Evolutionary conservation across 2,113 vertebrate genomes (phyloP), one percentile per base, ranked within the genome.

Genomic region (Elgaria multicarinata): DNA sequence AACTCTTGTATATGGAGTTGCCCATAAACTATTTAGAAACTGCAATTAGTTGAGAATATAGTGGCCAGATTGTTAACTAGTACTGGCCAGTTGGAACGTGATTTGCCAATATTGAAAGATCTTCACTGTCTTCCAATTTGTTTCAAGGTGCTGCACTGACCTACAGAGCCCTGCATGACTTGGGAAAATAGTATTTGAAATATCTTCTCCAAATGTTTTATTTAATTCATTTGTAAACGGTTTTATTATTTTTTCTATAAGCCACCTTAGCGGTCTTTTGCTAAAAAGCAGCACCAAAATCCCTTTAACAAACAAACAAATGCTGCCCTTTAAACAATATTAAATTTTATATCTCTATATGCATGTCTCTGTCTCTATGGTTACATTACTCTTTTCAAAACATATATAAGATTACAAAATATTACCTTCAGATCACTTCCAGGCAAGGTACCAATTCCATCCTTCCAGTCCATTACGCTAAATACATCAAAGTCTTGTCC

Each of bases 401-500:
- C 95, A 93, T 81, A 92, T 76, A 75, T 90, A 91, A 53, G 16
- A 87, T 78, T 46, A 66, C 44, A 1, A 0, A 55, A 86, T 78
- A 93, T 95, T 95, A 99, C 99, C 98, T 97, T 98, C 90, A 99
- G 97, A 93, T 99, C 98, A 95, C 99, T 99, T 95, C 99, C 99
- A 77, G 98, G 99, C 91, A 99, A 97, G 0, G 98, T 99, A 74
- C 98, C 99, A 90, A 99, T 99, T 90, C 98, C 99, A 90, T 99
- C 98, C 95, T 99, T 99, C 99, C 99, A 99, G 94, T 99, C 99
- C 96, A 99, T 98, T 92, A 98, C 99, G 91, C 98, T 97, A 93
- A 99, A 99, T 90, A 99, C 98, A 95, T 99, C 99, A 95, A 99
- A 99, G 66, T 99, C 99, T 93, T 98, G 97, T 79, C 97, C 96